phyloP scores from a whole-genome alignment of 2,113 vertebrate species.

The Thomomys bottae region DNA sequence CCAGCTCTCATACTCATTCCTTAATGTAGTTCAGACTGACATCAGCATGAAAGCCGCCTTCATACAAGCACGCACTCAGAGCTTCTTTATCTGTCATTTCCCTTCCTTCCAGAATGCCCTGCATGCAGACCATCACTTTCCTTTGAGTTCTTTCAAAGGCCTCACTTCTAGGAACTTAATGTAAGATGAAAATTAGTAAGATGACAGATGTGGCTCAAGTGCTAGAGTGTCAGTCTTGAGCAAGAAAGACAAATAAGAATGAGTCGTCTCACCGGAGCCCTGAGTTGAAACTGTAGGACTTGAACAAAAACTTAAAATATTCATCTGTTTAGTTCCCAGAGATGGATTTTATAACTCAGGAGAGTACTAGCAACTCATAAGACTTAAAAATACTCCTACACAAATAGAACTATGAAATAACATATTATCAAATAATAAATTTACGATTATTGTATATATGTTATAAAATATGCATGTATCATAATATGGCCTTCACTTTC shows the following conservation, averaged over 20 bases:
- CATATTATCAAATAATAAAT: too few species aligned
- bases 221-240: too few species aligned
- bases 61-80: neutral
- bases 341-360: neutral
- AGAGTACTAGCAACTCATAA: neutral
- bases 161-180: neutral
- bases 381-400: neutral
- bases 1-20: neutral
- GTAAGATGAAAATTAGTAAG: neutral
- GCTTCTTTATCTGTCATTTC: neutral
- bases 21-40: neutral
- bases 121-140: neutral
- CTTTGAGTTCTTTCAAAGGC: neutral
- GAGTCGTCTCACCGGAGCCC: too few species aligned
- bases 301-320: neutral
- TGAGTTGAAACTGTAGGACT: too few species aligned
- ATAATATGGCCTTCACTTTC: too few species aligned
- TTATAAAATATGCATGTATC: too few species aligned
- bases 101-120: fast-evolving
- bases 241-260: too few species aligned
- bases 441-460: too few species aligned
- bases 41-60: neutral
- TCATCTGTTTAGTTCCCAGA: neutral
- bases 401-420: too few species aligned
- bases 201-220: too few species aligned